phyloP scores from a whole-genome alignment of 2,113 vertebrate species.

The Catharus minimus region DNA sequence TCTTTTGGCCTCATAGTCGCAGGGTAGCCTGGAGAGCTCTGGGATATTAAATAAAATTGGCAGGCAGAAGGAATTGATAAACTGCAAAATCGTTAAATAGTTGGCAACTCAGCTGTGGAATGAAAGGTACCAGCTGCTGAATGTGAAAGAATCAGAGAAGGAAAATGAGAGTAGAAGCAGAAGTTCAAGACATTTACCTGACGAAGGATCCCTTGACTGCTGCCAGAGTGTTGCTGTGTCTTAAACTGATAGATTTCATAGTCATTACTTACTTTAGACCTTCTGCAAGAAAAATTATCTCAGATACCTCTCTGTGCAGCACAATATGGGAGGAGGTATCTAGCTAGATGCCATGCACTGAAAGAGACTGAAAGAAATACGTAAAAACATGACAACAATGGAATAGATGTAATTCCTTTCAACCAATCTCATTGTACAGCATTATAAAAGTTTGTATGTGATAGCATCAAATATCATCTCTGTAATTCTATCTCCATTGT shows the following conservation, averaged over 20 bases:
- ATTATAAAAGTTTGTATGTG: not conserved
- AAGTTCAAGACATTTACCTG: not conserved
- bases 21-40: not conserved
- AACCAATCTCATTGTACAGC: not conserved
- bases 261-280: not conserved
- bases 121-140: constrained; percentile 18
- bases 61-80: not conserved
- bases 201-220: not conserved
- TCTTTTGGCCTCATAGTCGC: not conserved
- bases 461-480: not conserved
- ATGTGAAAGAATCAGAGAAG: not conserved
- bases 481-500: not conserved
- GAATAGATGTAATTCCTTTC: not conserved
- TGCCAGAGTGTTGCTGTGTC: not conserved
- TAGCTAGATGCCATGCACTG: not conserved
- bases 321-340: not conserved
- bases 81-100: constrained; percentile 15
- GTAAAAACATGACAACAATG: not conserved
- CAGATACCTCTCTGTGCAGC: not conserved
- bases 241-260: not conserved
- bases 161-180: not conserved
- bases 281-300: not conserved
- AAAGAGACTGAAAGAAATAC: not conserved
- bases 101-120: not conserved
- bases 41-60: not conserved